Base-by-base conservation (phyloP, 2,888 invertebrate genomes). In the Schizaphis graminum region DNA sequence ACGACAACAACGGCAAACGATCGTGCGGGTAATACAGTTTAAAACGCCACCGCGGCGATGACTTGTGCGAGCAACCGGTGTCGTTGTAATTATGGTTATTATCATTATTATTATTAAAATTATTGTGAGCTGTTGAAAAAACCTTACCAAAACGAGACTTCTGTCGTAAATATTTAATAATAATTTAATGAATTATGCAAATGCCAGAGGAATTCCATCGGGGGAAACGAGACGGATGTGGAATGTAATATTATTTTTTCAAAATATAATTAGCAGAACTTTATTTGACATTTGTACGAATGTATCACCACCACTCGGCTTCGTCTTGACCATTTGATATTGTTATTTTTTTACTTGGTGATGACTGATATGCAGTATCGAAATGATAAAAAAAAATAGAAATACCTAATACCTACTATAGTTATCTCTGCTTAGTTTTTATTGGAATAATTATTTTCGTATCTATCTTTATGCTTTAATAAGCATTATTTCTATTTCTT, bases 1-100 rank as follows among this genome's bases (percentile, higher is more conserved):
- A 53, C 87, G 87, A 91, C 91, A 35, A 35, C 28, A 56, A 44
- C 49, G 87, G 21, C 44, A 44, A 89, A 56, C n/a, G 88, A 10
- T 8, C 77, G 77, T 53, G 16, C 44, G 88, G 56, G 56, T 49
- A 44, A 87, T 85, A 53, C 21, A 21, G 10, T 89, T 89, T 24
- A 56, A n/a, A 56, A 56, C 53, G 56, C 41, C n/a, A 89, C 56
- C 53, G 49, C 11, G 8, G 26, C 35, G 24, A 35, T 21, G 35
- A 35, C 77, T 77, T 89, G 35, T 56, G 53, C 10, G n/a, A 44
- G 35, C 44, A 49, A 26, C 3, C 35, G 7, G 35, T 49, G 35
- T 28, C 49, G 53, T 8, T 49, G 47, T 53, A 53, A 53, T 16
- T 87, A 47, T 44, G 10, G 85, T 44, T 26, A 10, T 11, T 86